phyloP scores from a whole-genome alignment of 2,113 vertebrate genomes.

The Columba livia region DNA sequence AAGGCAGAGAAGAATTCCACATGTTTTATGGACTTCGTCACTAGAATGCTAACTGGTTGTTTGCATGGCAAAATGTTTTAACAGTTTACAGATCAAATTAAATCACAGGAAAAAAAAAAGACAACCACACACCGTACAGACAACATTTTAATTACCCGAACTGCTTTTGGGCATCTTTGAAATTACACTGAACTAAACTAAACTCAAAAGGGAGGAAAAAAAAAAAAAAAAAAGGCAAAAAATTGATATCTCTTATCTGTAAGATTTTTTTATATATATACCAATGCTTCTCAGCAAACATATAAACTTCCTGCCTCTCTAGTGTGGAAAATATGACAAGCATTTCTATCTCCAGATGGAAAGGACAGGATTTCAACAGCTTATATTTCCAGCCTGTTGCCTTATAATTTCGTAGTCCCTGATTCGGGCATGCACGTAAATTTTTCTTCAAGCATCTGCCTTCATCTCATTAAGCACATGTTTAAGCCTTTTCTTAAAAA shows the following conservation, averaged over 20 bases:
- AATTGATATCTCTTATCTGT: not conserved
- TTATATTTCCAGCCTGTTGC: not conserved
- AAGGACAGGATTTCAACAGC: not conserved
- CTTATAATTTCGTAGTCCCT: not conserved
- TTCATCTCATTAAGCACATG: conserved; percentile 26
- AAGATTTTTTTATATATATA: not conserved
- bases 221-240: not conserved
- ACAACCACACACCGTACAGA: not conserved
- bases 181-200: too few species aligned
- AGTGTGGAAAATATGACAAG: not conserved
- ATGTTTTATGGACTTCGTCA: not conserved
- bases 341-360: not conserved
- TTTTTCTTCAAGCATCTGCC: conserved; percentile 30
- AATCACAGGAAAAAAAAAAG: not conserved
- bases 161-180: not conserved
- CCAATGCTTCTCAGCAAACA: not conserved
- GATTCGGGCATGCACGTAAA: not conserved
- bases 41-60: not conserved
- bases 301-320: not conserved
- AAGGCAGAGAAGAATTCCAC: not conserved
- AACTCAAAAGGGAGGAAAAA: too few species aligned
- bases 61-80: not conserved
- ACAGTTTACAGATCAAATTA: not conserved
- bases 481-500: conserved; percentile 2
- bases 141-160: not conserved